phyloP scores from a whole-genome alignment of 2,113 vertebrate genomes.

The Salvelinus alpinus region DNA sequence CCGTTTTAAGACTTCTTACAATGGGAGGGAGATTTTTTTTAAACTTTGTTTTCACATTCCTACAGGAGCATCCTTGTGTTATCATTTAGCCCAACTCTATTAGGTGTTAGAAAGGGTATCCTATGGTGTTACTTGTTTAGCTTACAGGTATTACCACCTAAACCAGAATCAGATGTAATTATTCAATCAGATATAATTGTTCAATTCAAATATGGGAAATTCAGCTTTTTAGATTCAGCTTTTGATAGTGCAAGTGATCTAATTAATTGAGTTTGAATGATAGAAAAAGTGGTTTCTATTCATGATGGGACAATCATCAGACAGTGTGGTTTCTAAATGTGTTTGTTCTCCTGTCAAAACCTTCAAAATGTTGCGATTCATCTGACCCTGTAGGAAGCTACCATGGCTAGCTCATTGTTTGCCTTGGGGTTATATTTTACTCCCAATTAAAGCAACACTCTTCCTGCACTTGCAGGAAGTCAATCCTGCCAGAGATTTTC shows the following conservation, averaged over 20 bases:
- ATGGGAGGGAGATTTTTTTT: too few relatives aligned
- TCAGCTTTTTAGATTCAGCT: neutral
- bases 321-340: neutral
- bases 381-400: neutral
- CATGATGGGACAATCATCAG: neutral
- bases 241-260: neutral
- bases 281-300: neutral
- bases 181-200: too few relatives aligned
- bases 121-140: too few relatives aligned
- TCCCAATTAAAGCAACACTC: conserved; percentile 23
- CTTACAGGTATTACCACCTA: too few relatives aligned
- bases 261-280: neutral
- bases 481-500: too few relatives aligned
- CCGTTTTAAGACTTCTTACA: too few relatives aligned
- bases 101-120: too few relatives aligned
- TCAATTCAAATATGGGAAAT: too few relatives aligned
- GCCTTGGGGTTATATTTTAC: neutral
- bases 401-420: neutral
- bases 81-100: too few relatives aligned
- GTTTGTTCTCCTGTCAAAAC: neutral
- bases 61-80: too few relatives aligned
- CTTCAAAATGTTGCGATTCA: neutral
- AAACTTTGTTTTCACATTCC: too few relatives aligned
- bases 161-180: too few relatives aligned
- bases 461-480: neutral